Conservation (phyloP, 1,140 invertebrate species). For the Periplaneta americana region DNA sequence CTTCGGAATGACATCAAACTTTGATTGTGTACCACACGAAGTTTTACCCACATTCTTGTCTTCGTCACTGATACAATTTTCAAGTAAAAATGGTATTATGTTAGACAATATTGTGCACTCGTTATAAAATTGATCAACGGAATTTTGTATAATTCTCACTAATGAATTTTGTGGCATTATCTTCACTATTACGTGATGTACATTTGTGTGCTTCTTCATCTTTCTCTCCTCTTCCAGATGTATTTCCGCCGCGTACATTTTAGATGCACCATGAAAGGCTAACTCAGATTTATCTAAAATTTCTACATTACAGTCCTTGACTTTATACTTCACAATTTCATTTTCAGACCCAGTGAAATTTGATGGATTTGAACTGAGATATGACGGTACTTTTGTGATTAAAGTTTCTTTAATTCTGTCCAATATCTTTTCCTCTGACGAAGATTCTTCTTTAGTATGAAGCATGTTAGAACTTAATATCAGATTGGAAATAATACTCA, state of each 20-base stretch:
- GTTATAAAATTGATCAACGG: background rate
- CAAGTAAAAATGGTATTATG: background rate
- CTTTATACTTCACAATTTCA: background rate
- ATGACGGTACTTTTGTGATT: background rate
- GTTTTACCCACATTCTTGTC: background rate
- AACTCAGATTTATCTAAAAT: background rate
- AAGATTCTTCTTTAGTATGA: too few relatives aligned
- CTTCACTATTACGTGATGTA: background rate
- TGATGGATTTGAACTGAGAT: too few relatives aligned
- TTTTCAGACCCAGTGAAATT: too few relatives aligned
- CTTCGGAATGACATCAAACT: background rate
- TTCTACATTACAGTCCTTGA: background rate
- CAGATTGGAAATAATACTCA: too few relatives aligned
- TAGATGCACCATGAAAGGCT: background rate
- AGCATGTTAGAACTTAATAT: too few relatives aligned
- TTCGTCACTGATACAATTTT: background rate
- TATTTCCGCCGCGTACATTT: background rate
- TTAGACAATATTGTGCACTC: background rate
- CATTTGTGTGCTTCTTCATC: too few relatives aligned
- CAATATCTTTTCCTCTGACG: too few relatives aligned
- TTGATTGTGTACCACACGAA: background rate
- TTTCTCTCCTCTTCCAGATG: background rate
- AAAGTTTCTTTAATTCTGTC: background rate
- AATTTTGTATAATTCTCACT: background rate
- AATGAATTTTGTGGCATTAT: background rate